Base-by-base conservation (phyloP, 2,113 vertebrate species). In the Rhipidura dahli region DNA sequence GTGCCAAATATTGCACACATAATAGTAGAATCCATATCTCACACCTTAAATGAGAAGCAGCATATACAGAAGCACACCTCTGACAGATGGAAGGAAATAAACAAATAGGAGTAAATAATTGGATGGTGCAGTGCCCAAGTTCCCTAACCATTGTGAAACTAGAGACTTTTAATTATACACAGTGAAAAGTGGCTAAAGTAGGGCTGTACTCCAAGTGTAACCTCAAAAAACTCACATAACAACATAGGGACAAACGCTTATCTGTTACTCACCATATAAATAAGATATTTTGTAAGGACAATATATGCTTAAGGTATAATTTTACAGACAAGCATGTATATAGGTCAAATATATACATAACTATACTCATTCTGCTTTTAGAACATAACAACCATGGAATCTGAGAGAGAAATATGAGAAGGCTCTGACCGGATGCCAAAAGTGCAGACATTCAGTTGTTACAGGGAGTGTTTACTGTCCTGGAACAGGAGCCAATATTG, bases 401-500 rank as follows among this genome's bases (percentile, higher is more conserved):
- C 54, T 45, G 75, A 56, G 40, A 71, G 39, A 83, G 59, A 75
- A 90, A 86, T 57, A 56, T 13, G 37, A 95, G 77, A 72, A 84
- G 40, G 79, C 37, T 35, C 50, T 86, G 66, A 90, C 15, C 0
- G 0, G 72, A 87, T 45, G 85, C 85, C 85, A 92, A 45, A 49
- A 88, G 53, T 28, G 30, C 65, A 91, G 73, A 69, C 18, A 69
- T 72, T 83, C 88, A 76, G 88, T 95, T 92, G 59, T 94, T 88
- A 90, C 2, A 85, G 40, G n/a, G n/a, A 88, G 50, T 65, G n/a
- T 88, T 93, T 93, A 93, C 86, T 80, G 82, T 69, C 54, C 71
- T 69, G 66, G 85, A 96, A 83, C 57, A 65, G 66, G 16, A 83
- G 79, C 70, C 79, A 93, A 93, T 85, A 94, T 80, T 92, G 79